Percentiles rank a stretch among this genome's conserved stretches.
Conservation (phyloP, 2,888 invertebrate species). For the Diaprepes abbreviatus region DNA sequence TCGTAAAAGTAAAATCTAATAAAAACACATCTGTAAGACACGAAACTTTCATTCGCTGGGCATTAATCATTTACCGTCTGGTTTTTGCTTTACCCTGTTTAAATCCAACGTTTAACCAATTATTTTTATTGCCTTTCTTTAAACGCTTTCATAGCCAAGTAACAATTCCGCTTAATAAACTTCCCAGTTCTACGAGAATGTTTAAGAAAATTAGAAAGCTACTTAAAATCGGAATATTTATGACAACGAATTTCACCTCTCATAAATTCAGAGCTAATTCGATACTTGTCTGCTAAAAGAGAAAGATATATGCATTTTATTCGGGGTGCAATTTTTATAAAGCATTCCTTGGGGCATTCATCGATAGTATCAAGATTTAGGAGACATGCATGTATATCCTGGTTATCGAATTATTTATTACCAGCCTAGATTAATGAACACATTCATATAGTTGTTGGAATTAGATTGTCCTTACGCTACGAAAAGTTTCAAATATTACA, state of each 20-base stretch:
- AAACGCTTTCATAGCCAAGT: constrained; percentile 21
- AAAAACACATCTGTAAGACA: constrained; percentile 3
- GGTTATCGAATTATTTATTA: too few species aligned
- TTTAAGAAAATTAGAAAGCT: constrained; percentile 47
- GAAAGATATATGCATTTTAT: background rate
- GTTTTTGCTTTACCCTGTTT: constrained; percentile 16
- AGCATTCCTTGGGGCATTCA: background rate
- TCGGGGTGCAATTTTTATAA: background rate
- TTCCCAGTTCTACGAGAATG: constrained; percentile 31
- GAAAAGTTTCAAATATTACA: too few species aligned
- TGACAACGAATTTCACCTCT: constrained; percentile 34
- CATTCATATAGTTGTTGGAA: too few species aligned
- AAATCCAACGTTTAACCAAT: constrained; percentile 21
- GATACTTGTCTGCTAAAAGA: background rate
- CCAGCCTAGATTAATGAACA: too few species aligned
- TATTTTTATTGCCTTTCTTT: constrained; percentile 34
- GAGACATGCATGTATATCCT: too few species aligned
- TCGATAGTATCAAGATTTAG: too few species aligned
- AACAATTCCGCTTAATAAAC: constrained; percentile 32
- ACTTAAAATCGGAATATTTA: constrained; percentile 44
- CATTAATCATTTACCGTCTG: constrained; percentile 15
- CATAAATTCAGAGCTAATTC: constrained; percentile 18
- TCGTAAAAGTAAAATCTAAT: constrained; percentile 17
- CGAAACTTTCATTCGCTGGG: constrained; percentile 9
- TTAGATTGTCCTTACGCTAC: too few species aligned